Base-by-base conservation (phyloP, 2,888 invertebrate species). In the Yponomeuta malinellus region DNA sequence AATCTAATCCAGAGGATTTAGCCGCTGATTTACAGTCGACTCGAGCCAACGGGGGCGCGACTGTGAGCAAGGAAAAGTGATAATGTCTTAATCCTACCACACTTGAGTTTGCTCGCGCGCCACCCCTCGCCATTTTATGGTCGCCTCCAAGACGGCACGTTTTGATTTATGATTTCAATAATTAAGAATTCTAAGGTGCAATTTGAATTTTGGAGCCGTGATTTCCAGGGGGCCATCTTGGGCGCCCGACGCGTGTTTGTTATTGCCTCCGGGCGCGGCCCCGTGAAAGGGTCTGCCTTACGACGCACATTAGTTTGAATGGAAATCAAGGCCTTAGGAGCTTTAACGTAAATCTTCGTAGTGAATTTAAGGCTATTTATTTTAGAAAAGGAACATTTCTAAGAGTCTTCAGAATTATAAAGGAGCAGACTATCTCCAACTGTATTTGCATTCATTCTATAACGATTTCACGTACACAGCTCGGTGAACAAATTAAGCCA, bases 71-170 rank as follows among this genome's bases (percentile, higher is more conserved):
- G 93, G 93, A 93, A 94, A 94, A 94, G 93, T 93, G 93, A 94
- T 94, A 94, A 94, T 93, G 93, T 94, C 93, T 93, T 94, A 93
- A 94, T 93, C 93, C 93, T 88, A 90, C 88, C 93, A 92, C 92
- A 92, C 92, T 91, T 83, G 87, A 89, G 85, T 80, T 83, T 84
- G 78, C 83, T 81, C 79, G 78, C 77, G 75, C 78, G 79, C 76
- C 77, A 78, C 78, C 87, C 83, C 81, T 83, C 70, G 64, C 70
- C 86, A 89, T 90, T 91, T 91, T 89, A 90, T 89, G 89, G 90
- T 89, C 89, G 87, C 86, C 86, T 87, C 89, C 82, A 89, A 90
- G 89, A 89, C 87, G 90, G 90, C 87, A 87, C 88, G 86, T 88
- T 90, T 88, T 92, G 92, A 92, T 92, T 92, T 92, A 92, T 88